These are phyloP conservation scores for Osmerus mordax DNA, from an alignment of 2,113 vertebrate genomes.

Conservation along the genomic window DNA sequence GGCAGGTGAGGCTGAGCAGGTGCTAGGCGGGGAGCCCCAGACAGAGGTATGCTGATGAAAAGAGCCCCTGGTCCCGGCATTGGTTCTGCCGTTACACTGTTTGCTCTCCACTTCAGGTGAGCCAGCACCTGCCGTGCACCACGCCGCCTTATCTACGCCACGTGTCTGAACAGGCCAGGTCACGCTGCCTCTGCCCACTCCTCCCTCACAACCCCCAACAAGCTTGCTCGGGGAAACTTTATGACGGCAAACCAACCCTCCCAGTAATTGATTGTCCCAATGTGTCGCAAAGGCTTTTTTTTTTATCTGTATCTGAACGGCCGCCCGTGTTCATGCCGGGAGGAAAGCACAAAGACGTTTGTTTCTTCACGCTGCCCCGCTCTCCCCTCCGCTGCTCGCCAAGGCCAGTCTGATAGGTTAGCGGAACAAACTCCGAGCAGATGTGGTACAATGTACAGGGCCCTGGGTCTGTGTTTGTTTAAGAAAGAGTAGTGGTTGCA, in stretches of 20 bases:
- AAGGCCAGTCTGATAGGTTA: constrained; percentile 55
- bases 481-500: constrained; percentile 45
- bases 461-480: constrained; percentile 61
- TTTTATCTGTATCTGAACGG: constrained; percentile 30
- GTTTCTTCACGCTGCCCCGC: not conserved
- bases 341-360: constrained; percentile 7
- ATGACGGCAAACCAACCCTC: constrained; percentile 7
- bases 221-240: not conserved
- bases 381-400: constrained; percentile 18
- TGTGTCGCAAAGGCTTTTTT: constrained; percentile 8
- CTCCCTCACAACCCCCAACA: constrained; percentile 2
- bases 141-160: constrained; percentile 58
- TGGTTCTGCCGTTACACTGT: constrained; percentile 52
- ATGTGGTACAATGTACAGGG: constrained; percentile 49
- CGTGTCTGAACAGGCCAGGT: constrained; percentile 62
- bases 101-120: constrained; percentile 69
- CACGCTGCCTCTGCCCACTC: not conserved
- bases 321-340: constrained; percentile 17
- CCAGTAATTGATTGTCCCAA: constrained; percentile 3
- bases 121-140: constrained; percentile 68
- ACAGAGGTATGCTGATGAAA: constrained; percentile 54
- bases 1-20: constrained; percentile 64
- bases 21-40: constrained; percentile 52
- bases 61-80: constrained; percentile 19
- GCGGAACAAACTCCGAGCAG: constrained; percentile 73